These are phyloP conservation scores for Lithophane leautieri DNA, from an alignment of 2,888 invertebrate species.

Conservation along the genomic window DNA sequence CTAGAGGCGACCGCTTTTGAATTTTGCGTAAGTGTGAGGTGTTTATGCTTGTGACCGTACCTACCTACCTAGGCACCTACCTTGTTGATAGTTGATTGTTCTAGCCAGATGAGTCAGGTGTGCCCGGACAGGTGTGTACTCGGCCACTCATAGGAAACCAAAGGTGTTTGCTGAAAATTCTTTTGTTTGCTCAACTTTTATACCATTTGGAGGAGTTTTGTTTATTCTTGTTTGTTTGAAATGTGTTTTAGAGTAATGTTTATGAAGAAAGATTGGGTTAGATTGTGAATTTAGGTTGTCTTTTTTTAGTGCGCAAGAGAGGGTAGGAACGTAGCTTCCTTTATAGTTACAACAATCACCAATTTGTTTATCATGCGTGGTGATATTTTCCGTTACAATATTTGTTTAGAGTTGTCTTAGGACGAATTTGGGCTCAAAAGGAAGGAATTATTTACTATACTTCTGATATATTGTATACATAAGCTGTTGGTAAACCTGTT, in stretches of 20 bases:
- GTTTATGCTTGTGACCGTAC: background rate
- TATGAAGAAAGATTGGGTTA: background rate
- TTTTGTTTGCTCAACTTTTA: slow-evolving; percentile 39
- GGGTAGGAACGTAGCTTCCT: background rate
- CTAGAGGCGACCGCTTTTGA: background rate
- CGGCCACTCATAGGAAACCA: slow-evolving; percentile 13
- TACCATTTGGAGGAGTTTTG: slow-evolving; percentile 10
- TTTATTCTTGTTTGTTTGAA: slow-evolving; percentile 18
- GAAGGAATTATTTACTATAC: too few relatives aligned
- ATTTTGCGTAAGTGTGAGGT: background rate
- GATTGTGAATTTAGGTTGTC: background rate
- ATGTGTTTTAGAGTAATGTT: background rate
- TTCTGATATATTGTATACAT: too few relatives aligned
- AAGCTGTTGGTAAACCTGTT: too few relatives aligned
- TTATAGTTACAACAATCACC: background rate
- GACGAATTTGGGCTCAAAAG: background rate
- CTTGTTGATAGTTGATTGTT: slow-evolving; percentile 60
- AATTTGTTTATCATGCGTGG: background rate
- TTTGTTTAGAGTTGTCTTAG: background rate
- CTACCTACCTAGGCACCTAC: slow-evolving; percentile 11
- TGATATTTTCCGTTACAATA: background rate
- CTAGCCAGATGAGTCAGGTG: slow-evolving; percentile 54
- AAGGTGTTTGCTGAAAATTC: slow-evolving; percentile 35
- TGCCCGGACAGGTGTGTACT: slow-evolving; percentile 40
- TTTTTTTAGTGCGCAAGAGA: background rate